These are phyloP conservation scores for Pelusios castaneus DNA, from an alignment of 2,113 vertebrate genomes.

Conservation along the genomic window DNA sequence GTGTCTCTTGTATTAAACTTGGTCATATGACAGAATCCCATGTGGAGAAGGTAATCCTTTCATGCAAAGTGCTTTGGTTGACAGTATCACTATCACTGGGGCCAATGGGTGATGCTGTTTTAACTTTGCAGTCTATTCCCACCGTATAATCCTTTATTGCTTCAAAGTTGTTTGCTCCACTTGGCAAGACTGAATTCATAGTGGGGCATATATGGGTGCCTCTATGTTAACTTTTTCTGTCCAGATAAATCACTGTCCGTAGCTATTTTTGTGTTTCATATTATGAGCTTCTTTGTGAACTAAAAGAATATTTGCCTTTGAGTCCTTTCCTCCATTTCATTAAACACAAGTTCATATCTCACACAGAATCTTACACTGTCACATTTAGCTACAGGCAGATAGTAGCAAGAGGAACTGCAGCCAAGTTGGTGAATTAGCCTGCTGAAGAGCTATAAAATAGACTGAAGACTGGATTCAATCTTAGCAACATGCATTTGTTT, in stretches of 20 bases:
- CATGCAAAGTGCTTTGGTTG: constrained; percentile 41
- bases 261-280: constrained; percentile 39
- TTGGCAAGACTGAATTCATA: not conserved
- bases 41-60: constrained; percentile 41
- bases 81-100: constrained; percentile 8
- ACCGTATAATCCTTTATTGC: constrained; percentile 37
- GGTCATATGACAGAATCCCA: constrained; percentile 6
- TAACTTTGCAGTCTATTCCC: not conserved
- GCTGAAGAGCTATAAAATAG: constrained; percentile 26
- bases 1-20: constrained; percentile 24
- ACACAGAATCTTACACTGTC: constrained; percentile 41
- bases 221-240: not conserved
- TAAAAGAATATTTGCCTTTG: constrained; percentile 53
- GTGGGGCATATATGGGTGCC: constrained; percentile 2
- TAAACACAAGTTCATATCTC: constrained; percentile 53
- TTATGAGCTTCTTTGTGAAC: not conserved
- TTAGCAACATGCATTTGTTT: not conserved
- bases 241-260: constrained; percentile 36
- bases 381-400: constrained; percentile 56
- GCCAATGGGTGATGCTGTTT: constrained; percentile 16
- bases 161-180: constrained; percentile 8
- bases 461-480: constrained; percentile 36
- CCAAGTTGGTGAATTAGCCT: constrained; percentile 39
- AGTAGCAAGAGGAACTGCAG: constrained; percentile 37
- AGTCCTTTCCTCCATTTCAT: constrained; percentile 62